These are phyloP conservation scores for Sminthurides aquaticus DNA, from an alignment of 2,888 invertebrate species.

Conservation along the genomic window DNA sequence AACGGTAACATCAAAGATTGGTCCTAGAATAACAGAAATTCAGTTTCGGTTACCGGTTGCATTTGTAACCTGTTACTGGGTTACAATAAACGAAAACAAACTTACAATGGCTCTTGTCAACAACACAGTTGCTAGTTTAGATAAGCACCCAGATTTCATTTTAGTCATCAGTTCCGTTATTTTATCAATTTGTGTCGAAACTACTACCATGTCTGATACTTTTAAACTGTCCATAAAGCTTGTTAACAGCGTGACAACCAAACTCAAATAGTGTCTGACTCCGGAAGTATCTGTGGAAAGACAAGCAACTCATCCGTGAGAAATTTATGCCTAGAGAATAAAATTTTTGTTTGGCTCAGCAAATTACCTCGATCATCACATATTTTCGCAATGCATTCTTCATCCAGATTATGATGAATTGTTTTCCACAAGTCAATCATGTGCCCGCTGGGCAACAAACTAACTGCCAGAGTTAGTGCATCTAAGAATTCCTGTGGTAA, in stretches of 20 bases:
- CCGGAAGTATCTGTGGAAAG: conserved; percentile 9
- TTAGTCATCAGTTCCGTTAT: conserved; percentile 32
- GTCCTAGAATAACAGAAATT: conserved; percentile 27
- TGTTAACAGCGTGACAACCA: conserved; percentile 24
- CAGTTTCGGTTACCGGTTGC: too few species aligned
- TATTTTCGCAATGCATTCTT: conserved; percentile 31
- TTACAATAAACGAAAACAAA: too few species aligned
- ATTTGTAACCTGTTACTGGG: too few species aligned
- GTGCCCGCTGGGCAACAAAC: conserved; percentile 35
- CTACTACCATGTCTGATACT: conserved; percentile 32
- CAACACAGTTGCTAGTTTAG: conserved; percentile 17
- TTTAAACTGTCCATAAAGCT: conserved; percentile 34
- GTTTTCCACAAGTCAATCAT: conserved; percentile 40
- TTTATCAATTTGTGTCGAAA: conserved; percentile 28
- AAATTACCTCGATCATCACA: conserved; percentile 20
- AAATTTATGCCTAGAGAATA: neutral
- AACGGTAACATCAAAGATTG: conserved; percentile 22
- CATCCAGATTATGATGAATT: conserved; percentile 35
- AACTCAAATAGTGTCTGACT: conserved; percentile 12
- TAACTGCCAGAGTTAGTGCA: conserved; percentile 23
- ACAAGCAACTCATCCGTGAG: too few species aligned
- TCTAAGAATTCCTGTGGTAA: conserved; percentile 22
- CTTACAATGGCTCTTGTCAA: conserved; percentile 21
- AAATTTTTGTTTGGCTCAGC: too few species aligned
- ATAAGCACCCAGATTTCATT: conserved; percentile 26